Base-by-base conservation (phyloP, 2,113 vertebrate species). In the Xyrauchen texanus region DNA sequence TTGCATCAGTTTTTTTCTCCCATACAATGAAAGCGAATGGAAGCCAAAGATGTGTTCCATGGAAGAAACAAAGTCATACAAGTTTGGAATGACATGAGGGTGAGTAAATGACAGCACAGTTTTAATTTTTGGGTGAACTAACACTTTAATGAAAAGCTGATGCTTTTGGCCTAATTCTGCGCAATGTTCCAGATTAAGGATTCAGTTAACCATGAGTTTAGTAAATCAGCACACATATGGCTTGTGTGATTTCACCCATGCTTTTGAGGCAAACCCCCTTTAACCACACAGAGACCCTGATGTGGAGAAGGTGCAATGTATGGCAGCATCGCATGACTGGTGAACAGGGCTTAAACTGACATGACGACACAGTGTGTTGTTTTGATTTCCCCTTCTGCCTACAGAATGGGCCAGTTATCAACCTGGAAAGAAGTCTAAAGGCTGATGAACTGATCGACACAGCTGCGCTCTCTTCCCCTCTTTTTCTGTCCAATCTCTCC, bases 341-440 rank as follows among this genome's bases (percentile, higher is more conserved):
- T 51, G 47, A 61, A 49, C 21, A 34, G 21, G 21, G 21, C 21
- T 34, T 34, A 34, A 34, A 34, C 21, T 34, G 21, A 57, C 55
- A 44, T 11, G n/a, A 67, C 15, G 45, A 57, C 65, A 55, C 67
- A 61, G 34, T 62, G 71, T 73, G 6, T 63, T 7, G 21, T 72
- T 77, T 81, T 78, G 62, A 61, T 75, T 11, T 81, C 34, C 82
- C 21, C 44, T 79, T n/a, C 44, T 61, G 51, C 10, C 64, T 82
- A 46, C 44, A 93, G 90, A 88, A 91, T 93, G 93, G 91, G 85
- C 89, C 78, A 83, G 57, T 71, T 85, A 86, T 88, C 89, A 89
- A 90, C 86, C 91, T 88, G 89, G 88, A 87, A 85, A 89, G 86
- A 90, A 87, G 81, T 90, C 86, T 71, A 90, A 90, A 88, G 89